Percentiles rank a stretch among this genome's conserved stretches.
Conservation (phyloP, 2,797 vertebrate genomes). For the Sebastes iracundus region DNA sequence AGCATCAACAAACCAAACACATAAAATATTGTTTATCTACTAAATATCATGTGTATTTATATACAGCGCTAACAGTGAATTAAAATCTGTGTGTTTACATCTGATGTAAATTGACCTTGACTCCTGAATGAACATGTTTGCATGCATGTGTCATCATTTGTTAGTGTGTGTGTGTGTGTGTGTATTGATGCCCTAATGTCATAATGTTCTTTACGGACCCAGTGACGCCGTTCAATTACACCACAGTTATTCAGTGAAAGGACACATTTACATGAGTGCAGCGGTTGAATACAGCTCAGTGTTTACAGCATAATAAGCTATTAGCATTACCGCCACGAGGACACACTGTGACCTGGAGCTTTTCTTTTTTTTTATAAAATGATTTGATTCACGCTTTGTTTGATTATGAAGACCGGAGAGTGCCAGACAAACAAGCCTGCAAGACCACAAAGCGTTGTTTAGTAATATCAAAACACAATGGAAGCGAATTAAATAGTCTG, state of each 20-base stretch:
- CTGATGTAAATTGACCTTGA: conserved; percentile 21
- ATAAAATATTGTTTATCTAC: conserved; percentile 30
- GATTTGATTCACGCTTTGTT: conserved; percentile 55
- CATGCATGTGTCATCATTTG: conserved; percentile 6
- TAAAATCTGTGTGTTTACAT: conserved; percentile 15
- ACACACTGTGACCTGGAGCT: conserved; percentile 33
- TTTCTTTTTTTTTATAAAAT: background rate
- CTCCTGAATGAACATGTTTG: conserved; percentile 16
- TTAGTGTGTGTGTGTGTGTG: conserved; percentile 3
- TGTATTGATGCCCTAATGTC: conserved; percentile 44
- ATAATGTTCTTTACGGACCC: conserved; percentile 56
- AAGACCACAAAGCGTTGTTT: conserved; percentile 36
- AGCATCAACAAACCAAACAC: conserved; percentile 32
- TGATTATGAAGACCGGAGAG: conserved; percentile 43
- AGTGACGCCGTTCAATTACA: conserved; percentile 54
- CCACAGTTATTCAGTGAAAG: conserved; percentile 46
- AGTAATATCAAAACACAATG: conserved; percentile 37
- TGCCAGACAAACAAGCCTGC: conserved; percentile 31
- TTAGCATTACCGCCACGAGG: conserved; percentile 54
- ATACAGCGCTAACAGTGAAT: background rate
- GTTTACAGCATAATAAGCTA: conserved; percentile 64
- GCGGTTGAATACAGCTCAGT: conserved; percentile 39
- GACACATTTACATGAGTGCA: conserved; percentile 58
- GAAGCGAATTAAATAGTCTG: conserved; percentile 32
- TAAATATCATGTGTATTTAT: conserved; percentile 17